Evolutionary conservation across 2,888 invertebrate species (phyloP), one percentile per base, ranked within the genome.

Genomic region (Heliconius hortense): DNA sequence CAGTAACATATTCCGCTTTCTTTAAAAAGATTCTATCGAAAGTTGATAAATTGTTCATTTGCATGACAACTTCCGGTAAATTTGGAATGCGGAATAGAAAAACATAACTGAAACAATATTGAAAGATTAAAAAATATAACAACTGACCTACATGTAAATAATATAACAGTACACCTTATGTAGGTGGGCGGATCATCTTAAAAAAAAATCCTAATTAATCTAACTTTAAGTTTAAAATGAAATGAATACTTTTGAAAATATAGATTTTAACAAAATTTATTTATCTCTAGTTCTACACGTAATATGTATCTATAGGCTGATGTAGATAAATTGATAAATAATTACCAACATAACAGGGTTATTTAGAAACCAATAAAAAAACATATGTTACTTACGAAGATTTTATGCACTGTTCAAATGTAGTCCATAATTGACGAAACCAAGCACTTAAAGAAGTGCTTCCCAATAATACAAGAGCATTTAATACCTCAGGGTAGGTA

Each of bases 31-130:
- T 88, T 4, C 82, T 80, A 15, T 92, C 87, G 78, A 95, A 93
- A 2, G 87, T 26, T 3, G 77, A 80, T 63, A 94, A 81, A 79
- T 95, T 93, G 72, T 94, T 87, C 80, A 91, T 84, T 66, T 86
- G 84, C 39, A 95, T 68, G n/a, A 88, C 68, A 8, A 93, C 80
- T 84, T 96, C 96, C 0, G 96, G 95, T 21, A 96, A 74, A 11
- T 81, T 86, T 1, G 95, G 95, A 66, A 90, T 85, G 76, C 95
- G 95, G 85, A 94, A 95, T 80, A 95, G 85, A 84, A 95, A 95
- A 10, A 95, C 86, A 82, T 96, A 96, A 95, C 95, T 95, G 85
- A 28, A 87, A 85, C 63, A 53, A 75, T 48, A 72, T 26, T 56
- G 11, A 56, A 28, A 66, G 10, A 62, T 60, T 71, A 26, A 15